Percentiles rank a stretch among this genome's conserved stretches.
Conservation (phyloP, 2,113 vertebrate genomes). For the Platichthys flesus region DNA sequence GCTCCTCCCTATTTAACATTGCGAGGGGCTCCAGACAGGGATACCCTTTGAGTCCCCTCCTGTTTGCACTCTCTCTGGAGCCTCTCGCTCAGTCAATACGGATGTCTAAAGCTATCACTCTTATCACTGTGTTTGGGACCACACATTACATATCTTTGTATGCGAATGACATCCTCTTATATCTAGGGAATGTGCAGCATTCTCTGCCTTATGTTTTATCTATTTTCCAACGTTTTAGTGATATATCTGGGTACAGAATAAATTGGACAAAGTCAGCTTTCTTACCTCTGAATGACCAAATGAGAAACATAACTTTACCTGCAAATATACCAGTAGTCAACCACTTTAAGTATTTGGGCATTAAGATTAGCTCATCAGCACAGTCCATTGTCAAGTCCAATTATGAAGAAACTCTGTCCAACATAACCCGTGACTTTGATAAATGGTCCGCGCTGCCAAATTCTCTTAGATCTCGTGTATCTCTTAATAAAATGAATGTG, state of each 20-base stretch:
- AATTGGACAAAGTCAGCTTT: slow-evolving; percentile 10
- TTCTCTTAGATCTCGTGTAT: too few relatives aligned
- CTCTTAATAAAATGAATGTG: too few relatives aligned
- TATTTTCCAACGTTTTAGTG: background rate
- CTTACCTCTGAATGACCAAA: background rate
- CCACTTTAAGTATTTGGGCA: background rate
- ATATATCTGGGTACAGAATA: background rate
- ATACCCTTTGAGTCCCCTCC: background rate
- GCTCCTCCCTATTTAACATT: background rate
- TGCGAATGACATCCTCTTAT: background rate
- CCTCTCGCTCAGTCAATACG: background rate
- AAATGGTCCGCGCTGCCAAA: too few relatives aligned
- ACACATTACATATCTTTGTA: too few relatives aligned
- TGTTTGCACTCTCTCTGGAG: slow-evolving; percentile 3
- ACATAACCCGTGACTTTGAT: too few relatives aligned
- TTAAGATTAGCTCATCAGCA: background rate
- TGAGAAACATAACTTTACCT: too few relatives aligned
- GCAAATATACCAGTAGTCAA: too few relatives aligned
- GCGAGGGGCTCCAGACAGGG: background rate
- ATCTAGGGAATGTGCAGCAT: background rate
- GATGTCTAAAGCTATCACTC: background rate
- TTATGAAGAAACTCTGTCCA: slow-evolving; percentile 16
- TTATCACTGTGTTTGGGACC: background rate
- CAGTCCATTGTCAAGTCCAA: background rate
- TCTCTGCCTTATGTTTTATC: background rate